A percentile compares a stretch with the other conserved stretches of the same genome.
phyloP scores from a whole-genome alignment of 2,888 invertebrate genomes.

The Rhyacophila evoluta region DNA sequence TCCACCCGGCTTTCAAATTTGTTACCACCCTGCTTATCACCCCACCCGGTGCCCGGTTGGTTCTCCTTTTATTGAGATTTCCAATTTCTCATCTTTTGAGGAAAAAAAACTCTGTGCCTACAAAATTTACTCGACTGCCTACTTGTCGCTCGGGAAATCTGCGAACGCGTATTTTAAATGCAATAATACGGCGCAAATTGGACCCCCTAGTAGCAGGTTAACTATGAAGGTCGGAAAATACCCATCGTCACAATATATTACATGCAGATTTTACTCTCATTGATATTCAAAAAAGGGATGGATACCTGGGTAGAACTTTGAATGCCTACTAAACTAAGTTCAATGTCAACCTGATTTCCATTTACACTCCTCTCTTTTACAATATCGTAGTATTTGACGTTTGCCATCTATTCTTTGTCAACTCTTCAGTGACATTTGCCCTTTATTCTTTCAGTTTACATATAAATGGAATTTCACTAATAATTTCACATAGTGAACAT shows the following conservation, averaged over 20 bases:
- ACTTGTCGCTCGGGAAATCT: conserved; percentile 18
- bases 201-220: neutral
- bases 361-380: neutral
- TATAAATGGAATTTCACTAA: too few species aligned
- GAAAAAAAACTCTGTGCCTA: neutral
- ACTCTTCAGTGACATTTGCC: neutral
- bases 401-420: neutral
- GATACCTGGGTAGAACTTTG: neutral
- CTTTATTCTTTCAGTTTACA: too few species aligned
- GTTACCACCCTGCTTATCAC: neutral
- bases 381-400: neutral
- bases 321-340: neutral
- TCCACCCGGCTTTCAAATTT: neutral
- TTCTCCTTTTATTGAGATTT: conserved; percentile 19
- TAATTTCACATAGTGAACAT: too few species aligned
- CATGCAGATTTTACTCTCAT: neutral
- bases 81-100: conserved; percentile 15
- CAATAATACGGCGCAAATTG: conserved; percentile 13
- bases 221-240: neutral
- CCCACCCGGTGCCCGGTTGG: neutral
- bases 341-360: neutral
- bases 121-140: neutral
- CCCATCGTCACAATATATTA: neutral
- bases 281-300: neutral
- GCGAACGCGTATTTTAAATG: neutral